Conservation (phyloP, 1,140 invertebrate species). For the Meloidogyne exigua region DNA sequence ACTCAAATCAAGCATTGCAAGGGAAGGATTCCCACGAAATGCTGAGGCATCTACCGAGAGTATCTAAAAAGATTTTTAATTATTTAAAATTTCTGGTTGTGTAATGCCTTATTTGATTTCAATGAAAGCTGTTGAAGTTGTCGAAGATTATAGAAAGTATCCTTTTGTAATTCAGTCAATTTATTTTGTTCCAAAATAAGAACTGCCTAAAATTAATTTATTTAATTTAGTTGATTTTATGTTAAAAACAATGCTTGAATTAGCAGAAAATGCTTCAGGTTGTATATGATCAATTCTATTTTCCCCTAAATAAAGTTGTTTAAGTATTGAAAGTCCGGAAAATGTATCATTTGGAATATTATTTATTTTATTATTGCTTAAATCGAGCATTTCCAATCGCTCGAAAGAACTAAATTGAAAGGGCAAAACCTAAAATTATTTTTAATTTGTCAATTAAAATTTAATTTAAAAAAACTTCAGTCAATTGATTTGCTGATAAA, state of each 20-base stretch:
- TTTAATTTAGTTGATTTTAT: neutral
- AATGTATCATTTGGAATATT: constrained; percentile 48
- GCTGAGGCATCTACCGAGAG: constrained; percentile 53
- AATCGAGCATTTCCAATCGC: constrained; percentile 60
- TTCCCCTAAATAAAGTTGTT: constrained; percentile 59
- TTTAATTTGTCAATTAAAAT: neutral
- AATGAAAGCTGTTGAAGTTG: constrained; percentile 59
- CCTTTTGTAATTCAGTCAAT: constrained; percentile 41
- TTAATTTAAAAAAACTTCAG: constrained; percentile 39
- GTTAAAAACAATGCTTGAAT: constrained; percentile 40
- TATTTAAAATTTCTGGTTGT: neutral
- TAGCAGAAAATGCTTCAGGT: constrained; percentile 54
- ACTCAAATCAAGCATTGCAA: constrained; percentile 60
- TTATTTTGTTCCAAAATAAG: constrained; percentile 53
- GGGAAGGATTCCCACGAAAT: constrained; percentile 51
- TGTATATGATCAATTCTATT: constrained; percentile 53
- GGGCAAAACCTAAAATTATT: constrained; percentile 12
- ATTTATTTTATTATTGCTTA: constrained; percentile 53
- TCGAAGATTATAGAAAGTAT: constrained; percentile 43
- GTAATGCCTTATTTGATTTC: constrained; percentile 56
- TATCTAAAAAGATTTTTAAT: constrained; percentile 42
- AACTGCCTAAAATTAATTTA: constrained; percentile 30
- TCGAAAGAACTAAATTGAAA: constrained; percentile 52
- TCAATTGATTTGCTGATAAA: constrained; percentile 55
- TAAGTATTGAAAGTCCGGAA: constrained; percentile 46